A percentile compares a stretch with the other conserved stretches of the same genome.
These are phyloP conservation scores for Drosophila peninsularis DNA, from an alignment of 2,888 invertebrate species.

Conservation along the genomic window DNA sequence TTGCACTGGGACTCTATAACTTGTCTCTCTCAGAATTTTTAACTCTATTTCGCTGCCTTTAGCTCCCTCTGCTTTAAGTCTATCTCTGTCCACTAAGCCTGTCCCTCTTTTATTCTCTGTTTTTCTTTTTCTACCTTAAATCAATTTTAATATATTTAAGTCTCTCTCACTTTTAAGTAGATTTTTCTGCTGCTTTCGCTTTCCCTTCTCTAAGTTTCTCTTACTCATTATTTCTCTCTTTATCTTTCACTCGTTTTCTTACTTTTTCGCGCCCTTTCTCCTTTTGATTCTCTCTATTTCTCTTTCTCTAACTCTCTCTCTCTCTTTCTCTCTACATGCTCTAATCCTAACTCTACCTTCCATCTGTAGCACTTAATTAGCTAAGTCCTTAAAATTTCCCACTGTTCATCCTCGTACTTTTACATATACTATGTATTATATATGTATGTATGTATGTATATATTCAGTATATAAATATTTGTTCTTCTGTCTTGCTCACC, in stretches of 20 bases:
- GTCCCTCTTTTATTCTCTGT: no score
- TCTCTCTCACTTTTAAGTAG: neutral
- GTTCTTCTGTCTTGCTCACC: constrained; percentile 51
- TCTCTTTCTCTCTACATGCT: neutral
- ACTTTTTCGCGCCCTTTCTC: neutral
- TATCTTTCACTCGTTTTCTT: rapidly evolving
- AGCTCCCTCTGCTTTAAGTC: neutral
- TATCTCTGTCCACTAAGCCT: no score
- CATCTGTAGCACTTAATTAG: constrained; percentile 42
- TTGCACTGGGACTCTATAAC: no score
- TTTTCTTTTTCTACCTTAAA: neutral
- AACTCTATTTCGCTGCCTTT: no score
- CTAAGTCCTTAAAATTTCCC: constrained; percentile 22
- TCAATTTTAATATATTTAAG: no score
- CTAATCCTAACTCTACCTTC: neutral
- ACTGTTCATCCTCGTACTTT: constrained; percentile 9
- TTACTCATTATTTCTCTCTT: neutral
- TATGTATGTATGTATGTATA: neutral
- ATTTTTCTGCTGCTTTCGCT: no score
- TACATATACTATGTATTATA: neutral
- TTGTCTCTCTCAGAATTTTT: no score
- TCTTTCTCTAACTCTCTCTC: neutral
- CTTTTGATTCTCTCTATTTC: no score
- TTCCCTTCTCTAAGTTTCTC: neutral
- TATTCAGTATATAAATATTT: constrained; percentile 2